These are phyloP conservation scores for Lepilemur septentrionalis DNA, from an alignment of 2,797 vertebrate genomes.

Conservation along the genomic window DNA sequence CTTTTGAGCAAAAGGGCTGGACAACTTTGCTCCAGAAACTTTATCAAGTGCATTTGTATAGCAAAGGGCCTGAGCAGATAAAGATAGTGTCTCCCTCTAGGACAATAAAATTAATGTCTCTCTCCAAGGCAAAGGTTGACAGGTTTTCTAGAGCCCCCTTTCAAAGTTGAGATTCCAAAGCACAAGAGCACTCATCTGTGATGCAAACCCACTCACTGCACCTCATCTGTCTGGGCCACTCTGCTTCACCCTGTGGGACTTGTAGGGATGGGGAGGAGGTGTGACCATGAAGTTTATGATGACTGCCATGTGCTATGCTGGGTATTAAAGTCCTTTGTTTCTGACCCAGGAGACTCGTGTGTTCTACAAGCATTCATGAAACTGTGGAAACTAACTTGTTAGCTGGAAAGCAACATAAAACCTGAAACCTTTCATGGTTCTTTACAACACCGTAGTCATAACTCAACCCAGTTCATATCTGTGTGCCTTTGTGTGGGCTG, in stretches of 20 bases:
- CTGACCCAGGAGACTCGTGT: neutral
- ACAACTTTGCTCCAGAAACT: neutral
- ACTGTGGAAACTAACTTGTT: neutral
- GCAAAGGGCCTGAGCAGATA: neutral
- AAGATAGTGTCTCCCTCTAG: neutral
- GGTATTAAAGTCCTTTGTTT: neutral
- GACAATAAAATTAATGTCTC: neutral
- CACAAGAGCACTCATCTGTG: neutral
- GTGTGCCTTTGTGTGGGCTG: neutral
- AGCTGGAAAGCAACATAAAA: neutral
- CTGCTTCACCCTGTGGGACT: neutral
- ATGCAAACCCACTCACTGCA: neutral
- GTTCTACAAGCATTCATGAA: neutral
- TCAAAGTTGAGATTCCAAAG: neutral
- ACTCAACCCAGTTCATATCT: neutral
- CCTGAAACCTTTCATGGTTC: neutral
- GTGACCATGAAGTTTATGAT: neutral
- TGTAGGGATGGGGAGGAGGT: neutral
- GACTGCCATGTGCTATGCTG: fast-evolving
- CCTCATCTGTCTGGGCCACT: neutral
- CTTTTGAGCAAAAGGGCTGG: neutral
- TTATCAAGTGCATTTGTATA: neutral
- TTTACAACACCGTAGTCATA: neutral
- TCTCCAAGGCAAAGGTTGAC: neutral
- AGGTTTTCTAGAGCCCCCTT: neutral